Evolutionary conservation across 2,113 vertebrate genomes (phyloP), one percentile per base, ranked within the genome.

Genomic region (Myocastor coypus): DNA sequence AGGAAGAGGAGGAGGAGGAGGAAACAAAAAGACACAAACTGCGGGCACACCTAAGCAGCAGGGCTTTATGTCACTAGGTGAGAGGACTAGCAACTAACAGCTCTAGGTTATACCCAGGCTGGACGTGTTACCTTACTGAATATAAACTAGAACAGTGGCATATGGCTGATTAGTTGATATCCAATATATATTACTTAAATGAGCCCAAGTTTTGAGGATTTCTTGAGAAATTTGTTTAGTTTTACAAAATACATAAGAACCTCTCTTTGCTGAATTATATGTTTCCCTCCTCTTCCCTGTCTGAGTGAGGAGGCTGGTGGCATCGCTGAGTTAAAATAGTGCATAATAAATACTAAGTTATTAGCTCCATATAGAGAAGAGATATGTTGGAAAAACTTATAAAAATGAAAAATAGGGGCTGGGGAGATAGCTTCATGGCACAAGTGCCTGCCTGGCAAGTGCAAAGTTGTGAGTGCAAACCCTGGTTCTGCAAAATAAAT

Each of bases 41-140:
- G 46, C 32, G 69, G 86, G 83, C 75, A 83, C 19, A n/a, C 10
- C 9, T 24, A 92, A 64, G 75, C 73, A 89, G 96, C 0, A 0
- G 87, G 26, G 34, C 75, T 40, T 83, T 37, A 16, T 40, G 19
- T 86, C 91, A 37, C 73, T 42, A 37, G 91, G 50, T n/a, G 95
- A 83, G 64, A 9, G 57, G 28, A 80, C 84, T 89, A 88, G 96
- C 92, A 97, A 92, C 96, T 94, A 97, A 94, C 83, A 93, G 71
- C 93, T 97, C 90, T 28, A 91, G 95, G 97, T 97, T 92, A 91
- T 55, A 13, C n/a, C 68, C 8, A 84, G 8, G 73, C 17, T 16
- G 55, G 20, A 81, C 57, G 80, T 40, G 40, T 46, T 40, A 20
- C 34, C n/a, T 78, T 17, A 78, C 5, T 86, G 37, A 88, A 32